Conservation (phyloP, 2,888 invertebrate species). For the Hydrotaea cyrtoneurina region DNA sequence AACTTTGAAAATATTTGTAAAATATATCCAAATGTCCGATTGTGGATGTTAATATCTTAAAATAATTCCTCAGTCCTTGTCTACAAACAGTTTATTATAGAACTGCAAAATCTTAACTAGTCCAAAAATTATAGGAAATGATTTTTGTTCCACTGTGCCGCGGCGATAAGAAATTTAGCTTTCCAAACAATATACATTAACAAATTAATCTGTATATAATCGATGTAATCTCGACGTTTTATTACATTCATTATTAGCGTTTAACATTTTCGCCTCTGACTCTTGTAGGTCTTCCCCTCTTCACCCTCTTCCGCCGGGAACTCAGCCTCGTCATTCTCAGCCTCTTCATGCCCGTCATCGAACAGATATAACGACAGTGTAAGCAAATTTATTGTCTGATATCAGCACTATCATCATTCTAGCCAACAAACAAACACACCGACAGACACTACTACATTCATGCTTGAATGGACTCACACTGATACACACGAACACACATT, state of each 20-base stretch:
- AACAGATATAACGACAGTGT: neutral
- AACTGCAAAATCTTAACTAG: too few relatives aligned
- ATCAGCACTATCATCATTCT: constrained; percentile 2
- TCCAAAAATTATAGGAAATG: too few relatives aligned
- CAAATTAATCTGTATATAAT: constrained; percentile 14
- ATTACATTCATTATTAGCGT: constrained; percentile 3
- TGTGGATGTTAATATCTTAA: too few relatives aligned
- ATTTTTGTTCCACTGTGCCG: too few relatives aligned
- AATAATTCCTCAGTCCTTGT: too few relatives aligned
- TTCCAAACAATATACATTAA: neutral
- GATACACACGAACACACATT: neutral
- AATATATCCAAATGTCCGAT: too few relatives aligned
- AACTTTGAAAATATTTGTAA: too few relatives aligned
- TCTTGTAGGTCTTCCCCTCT: neutral
- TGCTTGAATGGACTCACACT: neutral
- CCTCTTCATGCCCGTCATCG: neutral
- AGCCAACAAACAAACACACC: neutral
- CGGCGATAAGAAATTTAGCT: neutral
- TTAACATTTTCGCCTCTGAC: constrained; percentile 7
- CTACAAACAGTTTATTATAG: too few relatives aligned
- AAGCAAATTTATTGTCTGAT: constrained; percentile 25
- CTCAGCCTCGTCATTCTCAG: neutral
- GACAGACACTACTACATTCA: neutral
- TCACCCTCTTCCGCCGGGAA: neutral
- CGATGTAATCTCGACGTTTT: constrained; percentile 4